Evolutionary conservation across 2,888 invertebrate genomes (phyloP), one percentile per base, ranked within the genome.

Genomic region (Catocala sponsa): DNA sequence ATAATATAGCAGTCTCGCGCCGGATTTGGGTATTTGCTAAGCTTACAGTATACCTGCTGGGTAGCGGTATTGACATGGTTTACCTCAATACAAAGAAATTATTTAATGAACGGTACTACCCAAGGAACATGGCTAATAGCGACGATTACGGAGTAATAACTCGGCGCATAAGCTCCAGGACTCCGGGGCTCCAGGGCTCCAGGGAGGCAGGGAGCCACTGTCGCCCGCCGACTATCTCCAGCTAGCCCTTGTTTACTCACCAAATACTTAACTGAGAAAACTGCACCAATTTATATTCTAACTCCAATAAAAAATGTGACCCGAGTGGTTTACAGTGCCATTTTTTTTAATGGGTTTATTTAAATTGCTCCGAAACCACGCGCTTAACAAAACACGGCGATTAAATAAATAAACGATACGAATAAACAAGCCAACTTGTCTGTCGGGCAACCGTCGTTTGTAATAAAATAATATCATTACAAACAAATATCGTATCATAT

Each of bases 1-100:
- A 90, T 90, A 89, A 88, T 88, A 87, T 81, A 86, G 81, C 77
- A 84, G 81, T 79, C 75, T 71, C 76, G 78, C 78, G 76, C 72
- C 79, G 85, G 87, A 89, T 91, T 88, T 89, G 77, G 79, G 74
- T 78, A 77, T 83, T 84, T 71, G 74, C 71, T 74, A 67, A 73
- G 69, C 71, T 78, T 74, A 81, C 78, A 78, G 80, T 78, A 75
- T 76, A 76, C 78, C 78, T 75, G 77, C 79, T 76, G 74, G 66
- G 72, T 68, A 74, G 63, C 67, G 65, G 67, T 80, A 80, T 79
- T 80, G 82, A 78, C 79, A 74, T 71, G 77, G 76, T 73, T 76
- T 72, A 76, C 77, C 82, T 74, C 79, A 76, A 80, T 72, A 59
- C 70, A 68, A 74, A 80, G 79, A 79, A 81, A 81, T 81, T 78